Percentiles rank a stretch among this genome's conserved stretches.
These are phyloP conservation scores for Myxocyprinus asiaticus DNA, from an alignment of 2,113 vertebrate genomes.

Conservation along the genomic window DNA sequence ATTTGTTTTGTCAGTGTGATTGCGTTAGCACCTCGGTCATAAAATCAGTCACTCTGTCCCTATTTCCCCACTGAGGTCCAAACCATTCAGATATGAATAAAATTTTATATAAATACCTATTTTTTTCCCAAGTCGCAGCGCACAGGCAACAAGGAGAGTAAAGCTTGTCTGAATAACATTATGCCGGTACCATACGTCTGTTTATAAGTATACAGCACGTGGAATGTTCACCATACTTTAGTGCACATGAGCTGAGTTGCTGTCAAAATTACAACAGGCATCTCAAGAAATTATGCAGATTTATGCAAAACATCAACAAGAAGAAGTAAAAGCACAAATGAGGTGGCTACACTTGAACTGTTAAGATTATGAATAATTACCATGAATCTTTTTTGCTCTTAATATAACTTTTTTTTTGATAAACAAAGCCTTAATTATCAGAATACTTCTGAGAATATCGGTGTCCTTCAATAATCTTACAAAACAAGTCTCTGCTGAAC, in stretches of 20 bases:
- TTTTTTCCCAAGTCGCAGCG: conserved; percentile 73
- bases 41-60: conserved; percentile 56
- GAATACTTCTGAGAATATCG: conserved; percentile 99
- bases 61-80: conserved; percentile 37
- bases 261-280: conserved; percentile 99
- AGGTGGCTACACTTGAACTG: conserved; percentile 99
- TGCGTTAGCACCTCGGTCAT: conserved; percentile 54
- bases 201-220: conserved; percentile 98
- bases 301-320: conserved; percentile 99
- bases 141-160: conserved; percentile 80
- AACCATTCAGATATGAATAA: conserved; percentile 64
- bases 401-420: conserved; percentile 99
- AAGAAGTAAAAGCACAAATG: conserved; percentile 99
- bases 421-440: conserved; percentile 99
- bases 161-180: conserved; percentile 84
- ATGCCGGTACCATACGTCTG: conserved; percentile 88
- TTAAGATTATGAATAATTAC: conserved; percentile 99
- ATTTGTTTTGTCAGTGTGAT: conserved; percentile 53
- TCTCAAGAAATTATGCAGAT: conserved; percentile 99
- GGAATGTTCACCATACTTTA: conserved; percentile 99
- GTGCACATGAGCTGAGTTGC: conserved; percentile 99
- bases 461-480: conserved; percentile 99
- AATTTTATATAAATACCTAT: conserved; percentile 76
- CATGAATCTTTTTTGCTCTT: conserved; percentile 99
- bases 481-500: conserved; percentile 99